Conservation (phyloP, 2,113 vertebrate species). For the human region GRCh38 chr9:98408001-98408500, state of each 20-base stretch:
- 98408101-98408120: not conserved
- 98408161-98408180: not conserved
- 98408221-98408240: not conserved
- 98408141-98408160: not conserved
- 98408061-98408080: not conserved
- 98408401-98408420: not conserved
- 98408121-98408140: not conserved
- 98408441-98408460: not conserved
- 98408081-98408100: conserved; percentile 14
- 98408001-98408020: not conserved
- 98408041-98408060: not conserved
- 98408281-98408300: rapidly evolving
- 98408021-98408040: not conserved
- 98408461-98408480: not conserved
- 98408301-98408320: not conserved
- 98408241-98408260: not conserved
- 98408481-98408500: not conserved
- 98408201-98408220: not conserved
- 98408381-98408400: not conserved
- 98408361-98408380: not conserved
- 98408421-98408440: not conserved
- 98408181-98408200: not conserved
- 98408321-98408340: not conserved
- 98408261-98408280: not conserved
- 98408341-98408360: rapidly evolving